A percentile compares a stretch with the other conserved stretches of the same genome.
These are phyloP conservation scores for Watsonalla cultraria DNA, from an alignment of 2,888 invertebrate species.

Conservation along the genomic window DNA sequence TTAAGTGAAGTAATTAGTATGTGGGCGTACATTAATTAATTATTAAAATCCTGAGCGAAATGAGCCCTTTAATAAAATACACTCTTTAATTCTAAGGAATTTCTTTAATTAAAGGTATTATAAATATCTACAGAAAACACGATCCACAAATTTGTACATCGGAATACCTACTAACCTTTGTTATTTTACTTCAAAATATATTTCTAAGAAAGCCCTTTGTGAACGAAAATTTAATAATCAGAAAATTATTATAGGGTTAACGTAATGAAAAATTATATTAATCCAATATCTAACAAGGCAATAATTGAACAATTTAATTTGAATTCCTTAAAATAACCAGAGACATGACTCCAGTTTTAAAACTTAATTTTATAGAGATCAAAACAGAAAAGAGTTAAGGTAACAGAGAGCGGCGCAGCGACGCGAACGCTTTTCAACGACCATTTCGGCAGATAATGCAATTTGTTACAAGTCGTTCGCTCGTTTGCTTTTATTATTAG, in stretches of 20 bases:
- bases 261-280: constrained; percentile 9
- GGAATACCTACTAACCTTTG: neutral
- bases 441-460: constrained; percentile 60
- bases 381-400: constrained; percentile 44
- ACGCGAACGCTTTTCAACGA: constrained; percentile 47
- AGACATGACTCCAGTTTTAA: constrained; percentile 19
- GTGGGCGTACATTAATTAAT: no score
- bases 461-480: constrained; percentile 63
- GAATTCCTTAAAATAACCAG: constrained; percentile 21
- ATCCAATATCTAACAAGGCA: constrained; percentile 16
- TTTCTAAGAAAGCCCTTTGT: neutral
- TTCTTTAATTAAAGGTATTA: no score
- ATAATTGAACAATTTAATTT: constrained; percentile 12
- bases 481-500: constrained; percentile 64
- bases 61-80: no score
- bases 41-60: no score
- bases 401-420: constrained; percentile 28
- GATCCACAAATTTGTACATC: neutral
- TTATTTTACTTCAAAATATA: neutral
- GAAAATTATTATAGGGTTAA: neutral
- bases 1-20: no score
- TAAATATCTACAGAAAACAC: no score
- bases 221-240: neutral
- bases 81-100: no score
- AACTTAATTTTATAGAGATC: constrained; percentile 36